Percentiles rank a stretch among this genome's conserved stretches.
These are phyloP conservation scores for Lycocerus yunnanus DNA, from an alignment of 2,888 invertebrate species.

Conservation along the genomic window DNA sequence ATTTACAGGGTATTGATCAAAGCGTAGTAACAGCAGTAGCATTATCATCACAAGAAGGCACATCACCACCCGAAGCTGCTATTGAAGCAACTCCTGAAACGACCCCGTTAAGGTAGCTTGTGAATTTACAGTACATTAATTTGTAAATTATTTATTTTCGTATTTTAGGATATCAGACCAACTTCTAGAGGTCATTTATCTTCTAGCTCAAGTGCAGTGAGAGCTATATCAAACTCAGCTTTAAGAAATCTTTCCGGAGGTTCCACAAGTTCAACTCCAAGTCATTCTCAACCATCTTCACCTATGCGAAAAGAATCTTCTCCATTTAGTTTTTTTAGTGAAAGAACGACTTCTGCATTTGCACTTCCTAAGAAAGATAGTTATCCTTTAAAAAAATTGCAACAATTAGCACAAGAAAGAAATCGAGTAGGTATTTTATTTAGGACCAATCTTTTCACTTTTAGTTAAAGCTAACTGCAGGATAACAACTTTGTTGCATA, in stretches of 20 bases:
- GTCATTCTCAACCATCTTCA: slow-evolving; percentile 69
- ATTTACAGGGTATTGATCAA: slow-evolving; percentile 49
- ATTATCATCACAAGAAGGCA: slow-evolving; percentile 58
- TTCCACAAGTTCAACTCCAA: slow-evolving; percentile 52
- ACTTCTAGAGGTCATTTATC: slow-evolving; percentile 53
- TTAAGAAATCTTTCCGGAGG: slow-evolving; percentile 50
- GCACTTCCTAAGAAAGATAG: slow-evolving; percentile 44
- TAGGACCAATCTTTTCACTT: too few relatives aligned
- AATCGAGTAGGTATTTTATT: slow-evolving; percentile 46
- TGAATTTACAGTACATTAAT: background rate
- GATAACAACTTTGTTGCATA: too few relatives aligned
- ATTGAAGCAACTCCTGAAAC: slow-evolving; percentile 90
- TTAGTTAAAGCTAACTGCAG: too few relatives aligned
- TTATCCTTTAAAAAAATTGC: slow-evolving; percentile 50
- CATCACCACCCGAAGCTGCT: slow-evolving; percentile 83
- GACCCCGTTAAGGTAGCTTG: slow-evolving; percentile 73
- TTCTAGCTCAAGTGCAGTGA: slow-evolving; percentile 67
- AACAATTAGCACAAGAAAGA: slow-evolving; percentile 59
- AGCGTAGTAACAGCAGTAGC: slow-evolving; percentile 38
- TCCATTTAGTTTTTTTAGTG: slow-evolving; percentile 57
- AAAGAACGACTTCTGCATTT: slow-evolving; percentile 39
- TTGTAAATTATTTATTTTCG: slow-evolving; percentile 9
- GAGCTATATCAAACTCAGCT: slow-evolving; percentile 62
- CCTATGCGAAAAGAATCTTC: slow-evolving; percentile 68
- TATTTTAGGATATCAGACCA: slow-evolving; percentile 34